These are phyloP conservation scores for Drosophila prostipennis DNA, from an alignment of 2,888 invertebrate genomes.

Conservation along the genomic window DNA sequence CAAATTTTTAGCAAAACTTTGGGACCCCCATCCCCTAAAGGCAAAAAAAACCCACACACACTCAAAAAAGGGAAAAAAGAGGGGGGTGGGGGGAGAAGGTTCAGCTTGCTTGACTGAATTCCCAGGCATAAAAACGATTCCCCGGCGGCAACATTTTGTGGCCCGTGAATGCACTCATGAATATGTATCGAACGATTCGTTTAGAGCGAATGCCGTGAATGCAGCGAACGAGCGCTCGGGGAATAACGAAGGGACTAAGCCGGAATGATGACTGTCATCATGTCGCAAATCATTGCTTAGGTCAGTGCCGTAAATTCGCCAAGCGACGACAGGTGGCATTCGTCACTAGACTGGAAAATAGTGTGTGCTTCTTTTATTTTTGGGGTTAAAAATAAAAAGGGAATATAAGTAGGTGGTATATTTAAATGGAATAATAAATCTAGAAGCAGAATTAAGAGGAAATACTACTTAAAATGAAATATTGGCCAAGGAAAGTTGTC, in stretches of 20 bases:
- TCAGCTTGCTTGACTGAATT: neutral
- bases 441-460: too few species aligned
- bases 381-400: too few species aligned
- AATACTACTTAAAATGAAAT: neutral
- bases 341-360: neutral
- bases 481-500: neutral
- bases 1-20: slow-evolving; percentile 53
- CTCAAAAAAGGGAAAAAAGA: neutral
- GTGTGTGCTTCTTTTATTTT: neutral
- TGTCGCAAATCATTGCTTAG: slow-evolving; percentile 4
- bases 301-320: neutral
- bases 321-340: slow-evolving; percentile 3
- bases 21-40: neutral
- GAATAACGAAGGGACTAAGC: slow-evolving; percentile 4
- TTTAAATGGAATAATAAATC: too few species aligned
- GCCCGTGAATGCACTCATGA: slow-evolving; percentile 41
- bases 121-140: slow-evolving; percentile 23
- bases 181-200: slow-evolving; percentile 32
- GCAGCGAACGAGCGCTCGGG: slow-evolving; percentile 26
- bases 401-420: too few species aligned
- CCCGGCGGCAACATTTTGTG: slow-evolving; percentile 19
- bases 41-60: slow-evolving; percentile 1
- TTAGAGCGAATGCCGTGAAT: slow-evolving; percentile 14
- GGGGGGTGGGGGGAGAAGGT: too few species aligned
- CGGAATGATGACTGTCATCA: slow-evolving; percentile 3